A percentile compares a stretch with the other conserved stretches of the same genome.
Conservation (phyloP, 1,140 invertebrate genomes). For the Dreissena polymorpha region DNA sequence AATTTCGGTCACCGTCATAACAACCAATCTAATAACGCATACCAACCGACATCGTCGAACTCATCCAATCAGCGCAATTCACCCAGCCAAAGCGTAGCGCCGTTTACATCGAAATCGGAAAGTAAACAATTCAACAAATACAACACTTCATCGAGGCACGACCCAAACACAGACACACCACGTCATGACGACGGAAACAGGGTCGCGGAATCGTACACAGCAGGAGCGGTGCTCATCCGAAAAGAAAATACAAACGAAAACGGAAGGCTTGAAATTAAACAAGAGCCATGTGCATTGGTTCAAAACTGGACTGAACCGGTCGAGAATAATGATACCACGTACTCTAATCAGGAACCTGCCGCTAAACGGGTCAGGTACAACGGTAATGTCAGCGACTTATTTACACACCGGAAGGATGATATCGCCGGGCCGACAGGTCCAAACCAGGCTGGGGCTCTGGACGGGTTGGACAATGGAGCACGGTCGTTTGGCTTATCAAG, state of each 20-base stretch:
- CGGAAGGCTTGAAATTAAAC: background rate
- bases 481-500: too few species aligned
- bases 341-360: too few species aligned
- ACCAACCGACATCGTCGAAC: background rate
- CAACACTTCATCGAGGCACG: background rate
- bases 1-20: slow-evolving; percentile 2
- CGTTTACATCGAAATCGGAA: background rate
- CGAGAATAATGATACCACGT: too few species aligned
- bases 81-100: background rate
- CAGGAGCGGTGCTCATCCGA: background rate
- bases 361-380: too few species aligned
- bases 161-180: background rate
- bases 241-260: background rate
- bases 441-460: too few species aligned
- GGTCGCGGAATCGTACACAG: background rate
- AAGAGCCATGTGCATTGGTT: background rate
- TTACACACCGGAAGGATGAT: too few species aligned
- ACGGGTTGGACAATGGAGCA: too few species aligned
- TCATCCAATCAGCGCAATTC: background rate
- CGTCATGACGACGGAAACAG: background rate
- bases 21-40: background rate
- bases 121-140: background rate
- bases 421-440: too few species aligned
- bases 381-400: too few species aligned
- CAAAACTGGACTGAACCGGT: background rate